These are phyloP conservation scores for Nothocercus julius DNA, from an alignment of 2,113 vertebrate species.

Conservation along the genomic window DNA sequence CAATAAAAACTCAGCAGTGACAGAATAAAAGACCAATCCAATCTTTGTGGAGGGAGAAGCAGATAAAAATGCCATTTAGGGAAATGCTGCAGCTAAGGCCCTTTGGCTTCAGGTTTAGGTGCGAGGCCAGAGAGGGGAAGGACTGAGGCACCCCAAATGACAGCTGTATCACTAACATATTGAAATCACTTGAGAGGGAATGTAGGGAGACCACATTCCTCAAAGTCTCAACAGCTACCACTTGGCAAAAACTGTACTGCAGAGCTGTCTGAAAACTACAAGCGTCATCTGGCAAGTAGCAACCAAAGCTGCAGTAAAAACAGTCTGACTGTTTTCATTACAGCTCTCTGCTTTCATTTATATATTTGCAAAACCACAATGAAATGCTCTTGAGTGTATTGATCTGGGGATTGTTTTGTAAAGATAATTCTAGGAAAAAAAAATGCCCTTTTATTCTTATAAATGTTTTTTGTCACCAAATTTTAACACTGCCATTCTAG, in stretches of 20 bases:
- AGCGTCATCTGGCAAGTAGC: constrained; percentile 43
- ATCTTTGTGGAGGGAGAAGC: neutral
- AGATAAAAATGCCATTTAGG: neutral
- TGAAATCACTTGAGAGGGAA: neutral
- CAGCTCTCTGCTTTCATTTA: constrained; percentile 28
- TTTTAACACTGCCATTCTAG: neutral
- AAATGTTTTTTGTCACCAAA: neutral
- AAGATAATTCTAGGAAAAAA: neutral
- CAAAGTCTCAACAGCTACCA: constrained; percentile 13
- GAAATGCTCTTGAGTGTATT: neutral
- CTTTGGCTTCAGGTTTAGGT: neutral
- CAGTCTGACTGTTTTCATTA: constrained; percentile 53
- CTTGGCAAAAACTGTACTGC: constrained; percentile 23
- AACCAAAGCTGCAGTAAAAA: constrained; percentile 55
- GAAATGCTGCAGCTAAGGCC: neutral
- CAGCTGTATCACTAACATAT: neutral
- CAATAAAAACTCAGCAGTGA: neutral
- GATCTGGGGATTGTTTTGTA: neutral
- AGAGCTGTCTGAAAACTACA: constrained; percentile 58
- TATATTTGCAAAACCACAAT: constrained; percentile 15
- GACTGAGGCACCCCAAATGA: neutral
- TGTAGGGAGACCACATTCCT: neutral
- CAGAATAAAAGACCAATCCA: neutral
- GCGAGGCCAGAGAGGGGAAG: neutral
- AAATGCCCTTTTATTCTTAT: neutral